phyloP scores from a whole-genome alignment of 2,113 vertebrate genomes.

The Numida meleagris region DNA sequence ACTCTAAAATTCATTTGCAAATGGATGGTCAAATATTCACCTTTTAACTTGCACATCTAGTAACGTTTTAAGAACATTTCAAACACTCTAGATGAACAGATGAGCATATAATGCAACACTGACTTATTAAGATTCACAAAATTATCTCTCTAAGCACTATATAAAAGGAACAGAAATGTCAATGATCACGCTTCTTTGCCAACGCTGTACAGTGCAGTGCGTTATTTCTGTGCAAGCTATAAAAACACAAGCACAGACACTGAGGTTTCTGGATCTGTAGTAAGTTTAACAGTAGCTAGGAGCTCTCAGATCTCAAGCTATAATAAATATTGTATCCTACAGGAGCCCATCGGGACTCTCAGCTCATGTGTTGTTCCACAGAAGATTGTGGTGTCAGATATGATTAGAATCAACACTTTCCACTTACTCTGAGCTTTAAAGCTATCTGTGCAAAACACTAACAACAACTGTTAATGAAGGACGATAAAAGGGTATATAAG shows the following conservation, averaged over 20 bases:
- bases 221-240: slow-evolving; percentile 54
- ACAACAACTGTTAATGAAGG: slow-evolving; percentile 43
- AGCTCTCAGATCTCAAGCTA: slow-evolving; percentile 74
- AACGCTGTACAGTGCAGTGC: background rate
- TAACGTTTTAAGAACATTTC: background rate
- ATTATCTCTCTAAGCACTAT: background rate
- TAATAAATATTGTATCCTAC: slow-evolving; percentile 79
- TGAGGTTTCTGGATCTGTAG: slow-evolving; percentile 63
- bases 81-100: background rate
- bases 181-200: background rate
- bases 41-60: background rate
- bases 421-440: slow-evolving; percentile 67
- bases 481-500: background rate
- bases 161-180: slow-evolving; percentile 35
- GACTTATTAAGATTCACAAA: background rate
- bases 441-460: slow-evolving; percentile 54
- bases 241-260: slow-evolving; percentile 52
- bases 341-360: slow-evolving; percentile 69
- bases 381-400: slow-evolving; percentile 78
- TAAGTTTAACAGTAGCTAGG: slow-evolving; percentile 68
- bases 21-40: background rate
- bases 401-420: slow-evolving; percentile 78
- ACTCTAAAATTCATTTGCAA: background rate
- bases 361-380: slow-evolving; percentile 66
- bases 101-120: background rate